Base-by-base conservation (phyloP, 2,797 vertebrate species). In the Neosalanx taihuensis region DNA sequence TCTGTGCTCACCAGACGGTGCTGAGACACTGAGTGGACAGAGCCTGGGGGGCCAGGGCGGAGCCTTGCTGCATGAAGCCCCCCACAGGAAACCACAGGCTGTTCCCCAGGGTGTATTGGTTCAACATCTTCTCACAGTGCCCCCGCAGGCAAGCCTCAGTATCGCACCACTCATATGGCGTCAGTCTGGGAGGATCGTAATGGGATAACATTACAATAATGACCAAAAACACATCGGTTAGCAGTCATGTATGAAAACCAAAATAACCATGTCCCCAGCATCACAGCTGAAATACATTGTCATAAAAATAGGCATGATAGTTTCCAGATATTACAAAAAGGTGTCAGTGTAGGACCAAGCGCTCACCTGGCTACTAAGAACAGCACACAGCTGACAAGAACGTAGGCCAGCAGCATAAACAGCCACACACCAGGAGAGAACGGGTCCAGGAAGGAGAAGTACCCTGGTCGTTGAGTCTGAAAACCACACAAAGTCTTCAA, bases 51-150 rank as follows among this genome's bases (percentile, higher is more conserved):
- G 94, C 93, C 0, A 96, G 94, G 71, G 94, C 94, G 56, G 94
- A 95, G 72, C 94, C 94, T 70, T 96, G 95, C 85, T 96, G 95
- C 95, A 96, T 95, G 89, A 96, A 95, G 5, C 95, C 94, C 53
- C 95, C 95, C 0, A 96, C 94, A 0, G 95, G 95, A 83, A 96
- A 96, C 94, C 95, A 96, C 76, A 96, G 86, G 81, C 94, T 95
- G 88, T 96, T 96, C 68, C 94, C 95, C 0, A 96, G 89, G 0
- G 95, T 95, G 80, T 96, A 96, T 83, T 96, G 95, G 71, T 96
- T 96, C 74, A 96, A 92, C 6, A 95, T 90, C n/a, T 96, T 91
- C 57, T 93, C 93, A 86, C 94, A 95, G 7, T 90, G 89, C 31
- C 94, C 95, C 80, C 93, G 93, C 0, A 93, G 91, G 74, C 95